Conservation (phyloP, 2,888 invertebrate species). For the Trissoscelio sp. region DNA sequence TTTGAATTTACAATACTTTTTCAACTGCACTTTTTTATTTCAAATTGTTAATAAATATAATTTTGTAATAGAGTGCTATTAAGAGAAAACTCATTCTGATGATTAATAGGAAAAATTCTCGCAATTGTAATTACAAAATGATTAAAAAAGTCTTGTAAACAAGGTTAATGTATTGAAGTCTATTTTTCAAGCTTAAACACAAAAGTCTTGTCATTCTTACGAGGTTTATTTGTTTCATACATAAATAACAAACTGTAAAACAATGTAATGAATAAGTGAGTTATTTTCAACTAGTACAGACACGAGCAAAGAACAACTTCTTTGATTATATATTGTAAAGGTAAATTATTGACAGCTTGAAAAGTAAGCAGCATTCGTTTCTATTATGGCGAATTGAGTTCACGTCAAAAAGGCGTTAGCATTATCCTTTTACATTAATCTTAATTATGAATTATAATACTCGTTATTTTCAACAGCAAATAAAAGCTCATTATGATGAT, state of each 20-base stretch:
- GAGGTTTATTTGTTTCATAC: not conserved
- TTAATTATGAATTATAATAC: no score
- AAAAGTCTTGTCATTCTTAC: not conserved
- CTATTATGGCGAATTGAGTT: not conserved
- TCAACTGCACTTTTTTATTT: no score
- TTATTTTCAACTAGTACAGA: not conserved
- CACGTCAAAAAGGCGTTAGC: no score
- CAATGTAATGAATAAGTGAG: not conserved
- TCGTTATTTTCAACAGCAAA: no score
- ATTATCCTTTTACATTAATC: no score
- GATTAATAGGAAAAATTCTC: no score
- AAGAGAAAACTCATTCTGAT: no score
- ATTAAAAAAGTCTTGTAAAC: not conserved
- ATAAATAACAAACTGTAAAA: not conserved
- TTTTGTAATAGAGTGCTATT: no score
- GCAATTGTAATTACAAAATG: slow-evolving; percentile 8
- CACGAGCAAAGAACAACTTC: not conserved
- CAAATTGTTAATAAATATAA: no score
- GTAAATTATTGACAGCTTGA: not conserved
- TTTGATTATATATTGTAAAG: slow-evolving; percentile 1
- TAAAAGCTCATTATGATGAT: no score
- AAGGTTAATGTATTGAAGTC: not conserved
- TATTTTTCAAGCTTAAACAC: not conserved
- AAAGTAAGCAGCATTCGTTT: not conserved
- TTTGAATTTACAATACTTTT: no score